A percentile compares a stretch with the other conserved stretches of the same genome.
phyloP scores from a whole-genome alignment of 2,888 invertebrate genomes.

The Nomada flava region DNA sequence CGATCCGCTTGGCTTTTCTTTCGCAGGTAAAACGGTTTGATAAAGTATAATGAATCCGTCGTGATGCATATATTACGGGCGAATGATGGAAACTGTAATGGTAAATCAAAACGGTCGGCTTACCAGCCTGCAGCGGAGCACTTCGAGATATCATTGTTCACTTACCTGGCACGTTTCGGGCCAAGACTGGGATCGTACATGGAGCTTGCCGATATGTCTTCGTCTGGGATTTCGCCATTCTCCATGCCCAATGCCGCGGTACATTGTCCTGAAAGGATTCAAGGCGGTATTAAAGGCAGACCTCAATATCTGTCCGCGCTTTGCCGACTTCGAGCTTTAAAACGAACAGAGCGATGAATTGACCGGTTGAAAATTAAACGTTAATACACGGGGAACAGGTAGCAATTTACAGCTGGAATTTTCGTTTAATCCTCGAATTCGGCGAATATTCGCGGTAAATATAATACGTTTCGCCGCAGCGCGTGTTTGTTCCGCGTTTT shows the following conservation, averaged over 20 bases:
- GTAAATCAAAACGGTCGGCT: constrained; percentile 49
- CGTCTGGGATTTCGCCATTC: constrained; percentile 82
- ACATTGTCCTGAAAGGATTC: constrained; percentile 82
- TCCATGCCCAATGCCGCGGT: constrained; percentile 81
- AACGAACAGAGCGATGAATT: background rate
- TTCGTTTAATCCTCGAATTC: background rate
- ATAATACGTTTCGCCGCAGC: too few relatives aligned
- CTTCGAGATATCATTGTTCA: constrained; percentile 74
- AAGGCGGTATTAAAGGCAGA: constrained; percentile 49
- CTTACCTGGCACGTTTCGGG: constrained; percentile 82
- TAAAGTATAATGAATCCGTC: constrained; percentile 2
- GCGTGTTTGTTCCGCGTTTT: background rate
- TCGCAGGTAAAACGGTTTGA: constrained; percentile 4
- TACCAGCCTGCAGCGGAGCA: constrained; percentile 40
- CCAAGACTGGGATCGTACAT: constrained; percentile 82
- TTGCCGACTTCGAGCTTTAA: constrained; percentile 42
- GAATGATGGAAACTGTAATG: constrained; percentile 38
- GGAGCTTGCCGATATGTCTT: constrained; percentile 83
- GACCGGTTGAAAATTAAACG: constrained; percentile 24
- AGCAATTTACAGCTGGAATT: constrained; percentile 19
- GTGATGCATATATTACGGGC: constrained; percentile 4
- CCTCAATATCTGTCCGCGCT: constrained; percentile 61
- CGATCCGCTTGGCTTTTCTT: background rate
- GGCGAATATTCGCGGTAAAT: constrained; percentile 1
- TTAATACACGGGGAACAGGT: constrained; percentile 20